phyloP scores from a whole-genome alignment of 1,140 invertebrate species.

The Manduca sexta region DNA sequence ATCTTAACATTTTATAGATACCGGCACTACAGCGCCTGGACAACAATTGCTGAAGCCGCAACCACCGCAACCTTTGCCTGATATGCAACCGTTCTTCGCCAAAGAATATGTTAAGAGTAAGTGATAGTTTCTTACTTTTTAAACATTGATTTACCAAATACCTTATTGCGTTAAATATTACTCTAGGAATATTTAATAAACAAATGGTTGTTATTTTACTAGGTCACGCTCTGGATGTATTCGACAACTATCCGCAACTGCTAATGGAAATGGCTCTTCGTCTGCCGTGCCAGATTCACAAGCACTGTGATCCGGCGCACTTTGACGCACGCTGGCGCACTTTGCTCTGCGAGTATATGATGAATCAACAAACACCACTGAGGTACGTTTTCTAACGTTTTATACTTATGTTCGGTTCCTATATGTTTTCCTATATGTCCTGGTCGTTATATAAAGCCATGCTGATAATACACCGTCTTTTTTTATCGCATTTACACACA shows the following conservation, averaged over 20 bases:
- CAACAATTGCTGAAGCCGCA: slow-evolving; percentile 85
- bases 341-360: slow-evolving; percentile 95
- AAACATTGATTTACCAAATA: too few species aligned
- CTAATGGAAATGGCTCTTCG: slow-evolving; percentile 96
- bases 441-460: too few species aligned
- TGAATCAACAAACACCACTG: slow-evolving; percentile 89
- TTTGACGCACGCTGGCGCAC: slow-evolving; percentile 92
- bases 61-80: slow-evolving; percentile 85
- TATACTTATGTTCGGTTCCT: too few species aligned
- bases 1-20: slow-evolving; percentile 25
- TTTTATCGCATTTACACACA: too few species aligned
- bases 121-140: slow-evolving; percentile 6
- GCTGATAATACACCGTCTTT: too few species aligned
- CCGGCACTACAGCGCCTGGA: slow-evolving; percentile 34
- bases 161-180: neutral
- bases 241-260: slow-evolving; percentile 93
- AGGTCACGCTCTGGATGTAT: slow-evolving; percentile 92
- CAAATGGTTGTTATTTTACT: neutral
- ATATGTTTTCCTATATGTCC: too few species aligned
- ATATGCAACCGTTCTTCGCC: slow-evolving; percentile 97
- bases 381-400: slow-evolving; percentile 32
- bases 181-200: neutral
- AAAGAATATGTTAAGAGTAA: slow-evolving; percentile 91
- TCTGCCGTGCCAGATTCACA: slow-evolving; percentile 94
- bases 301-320: slow-evolving; percentile 78